These are phyloP conservation scores for Chondrosia reniformis DNA, from an alignment of 37 sponge, comb jelly and placozoan species.

Conservation along the genomic window DNA sequence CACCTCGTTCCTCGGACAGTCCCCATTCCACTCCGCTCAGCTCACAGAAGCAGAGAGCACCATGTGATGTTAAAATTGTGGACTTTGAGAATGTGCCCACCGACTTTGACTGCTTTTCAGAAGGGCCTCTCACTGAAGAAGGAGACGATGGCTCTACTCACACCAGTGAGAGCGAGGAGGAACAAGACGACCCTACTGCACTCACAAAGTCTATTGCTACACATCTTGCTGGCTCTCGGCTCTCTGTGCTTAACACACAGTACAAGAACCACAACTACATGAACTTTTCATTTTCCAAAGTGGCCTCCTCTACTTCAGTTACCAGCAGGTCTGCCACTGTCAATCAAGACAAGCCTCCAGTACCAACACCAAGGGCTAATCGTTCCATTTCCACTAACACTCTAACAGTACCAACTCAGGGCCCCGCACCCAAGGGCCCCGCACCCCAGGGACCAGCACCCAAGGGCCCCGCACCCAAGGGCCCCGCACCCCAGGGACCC, in stretches of 20 bases:
- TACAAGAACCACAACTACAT: background rate
- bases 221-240: background rate
- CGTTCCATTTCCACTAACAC: background rate
- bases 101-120: background rate
- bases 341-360: background rate
- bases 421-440: background rate
- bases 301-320: too few relatives aligned
- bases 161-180: background rate
- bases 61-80: too few relatives aligned
- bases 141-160: background rate
- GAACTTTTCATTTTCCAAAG: background rate
- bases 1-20: too few relatives aligned
- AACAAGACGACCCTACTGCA: background rate
- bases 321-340: background rate
- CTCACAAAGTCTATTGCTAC: background rate
- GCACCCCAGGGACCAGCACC: too few relatives aligned
- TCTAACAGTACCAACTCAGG: background rate
- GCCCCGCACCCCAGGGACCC: background rate
- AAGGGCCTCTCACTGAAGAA: background rate
- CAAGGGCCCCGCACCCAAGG: background rate
- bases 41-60: too few relatives aligned
- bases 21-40: too few relatives aligned
- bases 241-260: background rate
- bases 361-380: background rate
- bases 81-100: constrained; percentile 15